Base-by-base conservation (phyloP, 2,888 invertebrate genomes). In the Meghimatium bilineatum region DNA sequence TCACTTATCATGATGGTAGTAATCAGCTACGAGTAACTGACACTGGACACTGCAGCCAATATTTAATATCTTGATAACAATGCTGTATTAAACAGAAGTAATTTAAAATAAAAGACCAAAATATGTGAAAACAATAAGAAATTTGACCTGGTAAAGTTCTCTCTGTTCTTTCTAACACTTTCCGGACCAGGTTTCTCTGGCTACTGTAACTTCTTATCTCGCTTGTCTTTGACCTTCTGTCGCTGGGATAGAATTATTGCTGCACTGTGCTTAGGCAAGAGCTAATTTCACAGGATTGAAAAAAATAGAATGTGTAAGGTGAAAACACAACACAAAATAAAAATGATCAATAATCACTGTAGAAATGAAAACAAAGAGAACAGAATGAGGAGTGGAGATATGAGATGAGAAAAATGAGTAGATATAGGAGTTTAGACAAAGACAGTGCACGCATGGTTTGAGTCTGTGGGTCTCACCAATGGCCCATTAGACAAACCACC, bases 251-350 rank as follows among this genome's bases (percentile, higher is more conserved):
- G 96, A 83, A 99, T 96, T 38, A 97, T 95, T 90, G 97, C 96
- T 14, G 98, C 98, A 93, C 98, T 98, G 94, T 99, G 98, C 93
- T 99, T 99, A 1, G 99, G 98, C 87, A 99, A 94, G 36, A 99
- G 94, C 94, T 95, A 87, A 8, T 71, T 71, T 6, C 26, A 26
- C 2, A 14, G 0, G 20, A 29, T 29, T 66, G 66, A 66, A 17
- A 32, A 66, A 66, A 32, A 66, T 66, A 12, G 20, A 66, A 66
- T 32, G 66, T 66, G 14, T 66, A 32, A 66, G 66, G 32, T 29
- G 14, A 66, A 32, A 66, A 66, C 17, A n/a, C 12, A 23, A n/a
- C 26, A 63, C 8, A 63, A 23, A n/a, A 63, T 12, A 44, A 44
- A 44, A 44, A 26, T 63, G 5, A 5, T 63, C 5, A 63, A 23